Evolutionary conservation across 2,888 invertebrate genomes (phyloP), one percentile per base, ranked within the genome.

Genomic region (Tenthredo amoena): DNA sequence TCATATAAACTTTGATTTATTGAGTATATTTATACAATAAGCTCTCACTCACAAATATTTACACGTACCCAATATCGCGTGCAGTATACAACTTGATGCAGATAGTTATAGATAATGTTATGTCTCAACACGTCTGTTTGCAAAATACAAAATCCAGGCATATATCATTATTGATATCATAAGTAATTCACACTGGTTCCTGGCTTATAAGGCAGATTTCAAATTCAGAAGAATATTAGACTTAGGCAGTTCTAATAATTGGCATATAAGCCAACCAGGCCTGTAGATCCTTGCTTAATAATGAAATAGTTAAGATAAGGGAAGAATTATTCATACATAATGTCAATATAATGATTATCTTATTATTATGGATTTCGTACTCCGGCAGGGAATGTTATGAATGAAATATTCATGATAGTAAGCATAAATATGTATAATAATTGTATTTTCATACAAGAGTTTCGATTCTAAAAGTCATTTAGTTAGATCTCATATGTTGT

Each of bases 21-120:
- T 43, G 72, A 40, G 72, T 72, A 40, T n/a, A 40, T 72, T 72
- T 40, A 72, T 72, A 72, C 72, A 72, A 37, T n/a, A 72, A 72
- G 43, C 72, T 40, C 43, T 72, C 72, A 40, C n/a, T 72, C 6
- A 72, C 43, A 40, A 72, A 72, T 72, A 72, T 72, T 72, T 72
- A 21, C 40, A 43, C 40, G 40, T 37, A 72, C 21, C 9, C 31
- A 26, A 65, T 72, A 40, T 40, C 72, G 72, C 7, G n/a, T 72
- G n/a, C 40, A 40, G 40, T 72, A 72, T 72, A 40, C 9, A 72
- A 40, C 40, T 72, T 40, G 40, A 43, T 43, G 21, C n/a, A 40
- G 40, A n/a, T 31, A 4, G 1, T 40, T n/a, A n/a, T 72, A 72
- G 34, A 40, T n/a, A 72, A 72, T 72, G 40, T 34, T 37, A 34